Evolutionary conservation across 2,797 vertebrate genomes (phyloP).

Genomic region (Cynopterus sphinx): DNA sequence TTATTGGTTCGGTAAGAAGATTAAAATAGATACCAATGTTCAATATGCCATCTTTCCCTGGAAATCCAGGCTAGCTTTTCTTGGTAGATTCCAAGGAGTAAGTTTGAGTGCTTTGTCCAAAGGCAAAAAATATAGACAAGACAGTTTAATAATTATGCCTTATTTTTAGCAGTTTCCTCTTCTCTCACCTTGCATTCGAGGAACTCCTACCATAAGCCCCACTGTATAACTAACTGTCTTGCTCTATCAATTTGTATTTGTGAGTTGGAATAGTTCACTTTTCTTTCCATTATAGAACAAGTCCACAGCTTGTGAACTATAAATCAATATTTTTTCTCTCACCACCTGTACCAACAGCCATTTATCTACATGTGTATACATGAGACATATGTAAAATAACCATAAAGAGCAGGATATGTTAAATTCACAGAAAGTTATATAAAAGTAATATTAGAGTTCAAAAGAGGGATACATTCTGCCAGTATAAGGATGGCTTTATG

Average conservation of each 20-base stretch:
- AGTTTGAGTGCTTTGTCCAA: conserved; percentile 2
- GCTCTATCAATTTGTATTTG: background rate
- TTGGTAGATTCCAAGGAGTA: background rate
- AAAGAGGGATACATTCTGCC: background rate
- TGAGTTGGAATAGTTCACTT: background rate
- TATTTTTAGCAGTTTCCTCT: background rate
- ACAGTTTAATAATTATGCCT: background rate
- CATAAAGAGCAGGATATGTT: background rate
- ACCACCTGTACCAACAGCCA: background rate
- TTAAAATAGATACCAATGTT: background rate
- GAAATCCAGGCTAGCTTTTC: background rate
- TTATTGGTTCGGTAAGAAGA: background rate
- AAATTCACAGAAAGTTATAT: background rate
- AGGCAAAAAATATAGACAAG: background rate
- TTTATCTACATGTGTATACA: background rate
- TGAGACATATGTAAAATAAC: background rate
- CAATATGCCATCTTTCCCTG: background rate
- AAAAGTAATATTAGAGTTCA: background rate
- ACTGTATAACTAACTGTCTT: background rate
- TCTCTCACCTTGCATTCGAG: background rate
- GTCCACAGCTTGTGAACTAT: background rate
- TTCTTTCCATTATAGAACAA: background rate
- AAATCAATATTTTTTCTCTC: background rate
- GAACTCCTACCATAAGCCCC: background rate
- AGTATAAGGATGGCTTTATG: background rate